These are phyloP conservation scores for Paraplagusia blochii DNA, from an alignment of 2,113 vertebrate genomes.

Conservation along the genomic window DNA sequence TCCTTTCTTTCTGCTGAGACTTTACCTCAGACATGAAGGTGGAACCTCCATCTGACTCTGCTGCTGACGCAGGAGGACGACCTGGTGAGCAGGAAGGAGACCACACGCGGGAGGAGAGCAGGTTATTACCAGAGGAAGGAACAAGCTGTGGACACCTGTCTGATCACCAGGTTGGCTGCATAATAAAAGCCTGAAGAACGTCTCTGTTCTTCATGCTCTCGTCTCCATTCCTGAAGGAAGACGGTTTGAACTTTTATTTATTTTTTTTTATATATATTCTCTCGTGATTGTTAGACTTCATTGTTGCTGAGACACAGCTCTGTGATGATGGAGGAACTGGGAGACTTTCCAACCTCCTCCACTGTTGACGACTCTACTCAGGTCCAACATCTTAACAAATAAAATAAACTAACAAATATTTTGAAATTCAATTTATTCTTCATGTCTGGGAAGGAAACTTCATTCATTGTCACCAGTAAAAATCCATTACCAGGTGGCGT, in stretches of 20 bases:
- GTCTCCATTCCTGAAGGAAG: neutral
- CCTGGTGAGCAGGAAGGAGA: slow-evolving; percentile 12
- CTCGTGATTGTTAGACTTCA: neutral
- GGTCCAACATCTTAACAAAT: no score
- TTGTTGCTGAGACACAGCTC: neutral
- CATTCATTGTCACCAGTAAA: no score
- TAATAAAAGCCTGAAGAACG: slow-evolving; percentile 21
- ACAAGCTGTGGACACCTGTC: slow-evolving; percentile 22
- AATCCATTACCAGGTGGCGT: no score
- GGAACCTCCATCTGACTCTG: slow-evolving; percentile 12
- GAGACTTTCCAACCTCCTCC: no score
- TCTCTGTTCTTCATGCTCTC: slow-evolving; percentile 4
- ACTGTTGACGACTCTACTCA: no score
- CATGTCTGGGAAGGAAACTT: no score
- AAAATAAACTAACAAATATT: no score
- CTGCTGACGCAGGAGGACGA: neutral
- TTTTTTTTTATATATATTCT: neutral
- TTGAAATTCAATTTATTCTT: no score
- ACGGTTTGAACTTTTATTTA: slow-evolving; percentile 13
- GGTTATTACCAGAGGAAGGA: slow-evolving; percentile 23
- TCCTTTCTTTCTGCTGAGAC: no score
- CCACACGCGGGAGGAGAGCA: neutral
- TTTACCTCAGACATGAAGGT: no score
- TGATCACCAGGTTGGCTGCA: slow-evolving; percentile 26
- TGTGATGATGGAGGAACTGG: no score